Evolutionary conservation across 1,140 invertebrate genomes (phyloP), one percentile per base, ranked within the genome.

Genomic region (Aphidius ervi): DNA sequence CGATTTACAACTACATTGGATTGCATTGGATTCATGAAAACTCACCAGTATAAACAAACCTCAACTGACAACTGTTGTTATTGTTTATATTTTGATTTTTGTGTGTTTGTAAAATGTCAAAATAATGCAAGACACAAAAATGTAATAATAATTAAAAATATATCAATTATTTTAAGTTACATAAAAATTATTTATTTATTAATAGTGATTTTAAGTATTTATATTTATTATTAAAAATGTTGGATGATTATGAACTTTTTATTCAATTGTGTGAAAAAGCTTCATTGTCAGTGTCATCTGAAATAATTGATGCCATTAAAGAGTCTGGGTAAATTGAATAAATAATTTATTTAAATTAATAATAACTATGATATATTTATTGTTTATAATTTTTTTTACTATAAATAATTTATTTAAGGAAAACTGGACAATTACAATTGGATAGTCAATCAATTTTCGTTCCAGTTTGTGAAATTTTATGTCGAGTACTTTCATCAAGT

Each of bases 381-480:
- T 23, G 16, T 39, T 7, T n/a, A 16, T n/a, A 16, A 16, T 16
- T 16, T 16, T 16, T 16, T 10, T 16, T 46, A n/a, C 47, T n/a
- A n/a, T 59, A 16, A 10, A 6, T 6, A 39, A 56, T 60, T 56
- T 57, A 48, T 68, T 68, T 43, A 57, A 77, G 74, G 56, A 62
- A 66, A 16, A 73, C 70, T 4, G 74, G 73, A 31, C 62, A 68
- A 43, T 63, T 77, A 0, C 66, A 62, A 52, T 64, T 77, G 41
- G 67, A 68, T 16, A 68, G 68, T 43, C 63, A 67, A 41, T 75
- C 73, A 6, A 69, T 77, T 37, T 69, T 75, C 54, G 65, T 72
- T n/a, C 69, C 72, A 59, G 60, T 77, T 10, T 77, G 74, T 56
- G 71, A 73, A 63, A 63, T 77, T 2, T 55, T 77, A 7, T 69